Conservation (phyloP, 2,113 vertebrate species). For the Gadus macrocephalus region DNA sequence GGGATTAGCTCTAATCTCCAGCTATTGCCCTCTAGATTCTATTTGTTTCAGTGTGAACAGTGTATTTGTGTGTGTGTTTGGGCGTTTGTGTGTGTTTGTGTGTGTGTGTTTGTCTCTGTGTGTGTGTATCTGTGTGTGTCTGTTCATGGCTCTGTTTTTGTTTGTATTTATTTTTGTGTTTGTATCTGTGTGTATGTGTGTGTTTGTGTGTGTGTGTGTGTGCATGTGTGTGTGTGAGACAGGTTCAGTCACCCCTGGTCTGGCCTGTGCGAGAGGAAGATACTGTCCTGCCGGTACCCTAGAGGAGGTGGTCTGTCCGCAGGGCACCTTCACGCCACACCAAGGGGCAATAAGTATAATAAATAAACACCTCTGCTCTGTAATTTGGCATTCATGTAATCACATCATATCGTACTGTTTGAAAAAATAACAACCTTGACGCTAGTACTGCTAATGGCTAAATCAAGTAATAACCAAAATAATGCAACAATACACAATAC, state of each 20-base stretch:
- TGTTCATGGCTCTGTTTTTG: background rate
- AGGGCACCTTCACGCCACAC: slow-evolving; percentile 76
- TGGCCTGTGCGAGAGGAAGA: slow-evolving; percentile 76
- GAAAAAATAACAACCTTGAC: too few relatives aligned
- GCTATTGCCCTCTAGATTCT: background rate
- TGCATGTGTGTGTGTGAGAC: slow-evolving; percentile 4
- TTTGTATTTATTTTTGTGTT: background rate
- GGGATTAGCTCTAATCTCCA: too few relatives aligned
- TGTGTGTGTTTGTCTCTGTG: slow-evolving; percentile 1
- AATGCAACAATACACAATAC: too few relatives aligned
- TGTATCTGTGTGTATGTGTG: slow-evolving; percentile 5
- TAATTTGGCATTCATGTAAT: background rate
- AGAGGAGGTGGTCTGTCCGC: slow-evolving; percentile 72
- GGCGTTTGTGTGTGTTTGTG: slow-evolving; percentile 10
- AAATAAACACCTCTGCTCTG: slow-evolving; percentile 1
- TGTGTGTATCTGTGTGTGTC: background rate
- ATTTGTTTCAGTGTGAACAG: background rate
- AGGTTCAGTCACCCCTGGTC: slow-evolving; percentile 73
- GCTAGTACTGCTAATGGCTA: too few relatives aligned
- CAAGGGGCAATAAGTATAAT: slow-evolving; percentile 75
- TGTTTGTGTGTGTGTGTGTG: slow-evolving; percentile 10
- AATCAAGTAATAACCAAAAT: too few relatives aligned
- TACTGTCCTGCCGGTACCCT: slow-evolving; percentile 77
- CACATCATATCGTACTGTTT: too few relatives aligned
- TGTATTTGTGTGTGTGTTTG: slow-evolving; percentile 1